These are phyloP conservation scores for Trididemnum nubilum DNA, from an alignment of 23 tunicate species.

Conservation along the genomic window DNA sequence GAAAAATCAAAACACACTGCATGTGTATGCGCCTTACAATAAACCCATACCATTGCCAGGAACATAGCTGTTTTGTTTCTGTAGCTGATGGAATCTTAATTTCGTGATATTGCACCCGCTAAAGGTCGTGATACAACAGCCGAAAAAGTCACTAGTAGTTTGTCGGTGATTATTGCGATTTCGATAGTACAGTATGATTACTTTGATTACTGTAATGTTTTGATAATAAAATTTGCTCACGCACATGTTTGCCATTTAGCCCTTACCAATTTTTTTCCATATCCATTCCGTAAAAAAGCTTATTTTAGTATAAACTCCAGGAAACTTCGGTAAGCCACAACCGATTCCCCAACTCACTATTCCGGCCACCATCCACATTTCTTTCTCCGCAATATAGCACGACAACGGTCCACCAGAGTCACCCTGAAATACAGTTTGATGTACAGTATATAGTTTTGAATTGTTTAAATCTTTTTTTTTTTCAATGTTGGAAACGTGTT, in stretches of 20 bases:
- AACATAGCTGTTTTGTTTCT: too few relatives aligned
- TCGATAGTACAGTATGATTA: too few relatives aligned
- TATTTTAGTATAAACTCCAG: constrained; percentile 76
- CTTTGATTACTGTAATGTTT: too few relatives aligned
- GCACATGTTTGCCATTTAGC: too few relatives aligned
- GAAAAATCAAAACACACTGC: neutral
- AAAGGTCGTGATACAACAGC: too few relatives aligned
- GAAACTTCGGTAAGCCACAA: constrained; percentile 62
- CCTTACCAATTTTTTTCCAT: constrained; percentile 59
- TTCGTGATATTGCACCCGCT: too few relatives aligned
- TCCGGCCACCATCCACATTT: constrained; percentile 55
- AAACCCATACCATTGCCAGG: constrained; percentile 9
- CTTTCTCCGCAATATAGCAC: constrained; percentile 36
- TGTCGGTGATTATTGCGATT: too few relatives aligned
- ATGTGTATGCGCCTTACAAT: neutral
- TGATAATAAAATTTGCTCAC: too few relatives aligned
- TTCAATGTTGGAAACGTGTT: too few relatives aligned
- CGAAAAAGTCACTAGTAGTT: too few relatives aligned
- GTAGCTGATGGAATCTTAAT: too few relatives aligned
- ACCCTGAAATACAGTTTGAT: constrained; percentile 61
- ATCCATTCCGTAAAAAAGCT: constrained; percentile 69
- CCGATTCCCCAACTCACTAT: constrained; percentile 76
- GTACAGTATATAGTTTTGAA: too few relatives aligned
- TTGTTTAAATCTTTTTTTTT: neutral
- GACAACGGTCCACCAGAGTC: constrained; percentile 94